Conservation (phyloP, 2,113 vertebrate genomes). For the Pseudopipra pipra region DNA sequence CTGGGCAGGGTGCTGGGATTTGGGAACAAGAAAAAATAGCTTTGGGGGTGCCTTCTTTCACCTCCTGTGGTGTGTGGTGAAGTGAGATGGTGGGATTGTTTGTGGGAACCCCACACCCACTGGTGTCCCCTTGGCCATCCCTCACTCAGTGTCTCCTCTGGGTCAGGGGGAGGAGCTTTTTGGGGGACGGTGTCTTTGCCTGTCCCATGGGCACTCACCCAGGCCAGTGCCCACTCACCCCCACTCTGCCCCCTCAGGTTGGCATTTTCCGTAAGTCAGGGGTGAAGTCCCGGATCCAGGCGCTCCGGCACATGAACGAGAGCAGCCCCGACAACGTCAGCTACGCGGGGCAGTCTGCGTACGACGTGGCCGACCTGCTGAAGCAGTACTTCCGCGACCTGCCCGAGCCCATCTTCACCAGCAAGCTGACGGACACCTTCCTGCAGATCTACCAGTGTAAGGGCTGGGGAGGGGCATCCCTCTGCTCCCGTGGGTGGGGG, state of each 20-base stretch:
- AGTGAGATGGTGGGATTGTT: not conserved
- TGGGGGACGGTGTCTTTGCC: not conserved
- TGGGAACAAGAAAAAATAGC: not conserved
- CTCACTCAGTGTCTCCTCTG: not conserved
- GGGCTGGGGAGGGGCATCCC: not conserved
- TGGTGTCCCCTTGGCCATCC: not conserved
- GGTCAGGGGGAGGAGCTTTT: not conserved
- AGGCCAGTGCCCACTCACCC: rapidly evolving
- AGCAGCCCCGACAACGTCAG: conserved; percentile 78
- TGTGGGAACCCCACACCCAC: not conserved
- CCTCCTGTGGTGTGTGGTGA: rapidly evolving
- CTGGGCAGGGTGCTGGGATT: rapidly evolving
- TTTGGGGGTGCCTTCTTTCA: not conserved
- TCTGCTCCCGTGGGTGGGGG: not conserved
- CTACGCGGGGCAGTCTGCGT: conserved; percentile 84
- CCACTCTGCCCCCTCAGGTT: conserved; percentile 62
- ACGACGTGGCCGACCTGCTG: conserved; percentile 86
- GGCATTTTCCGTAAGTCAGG: conserved; percentile 88
- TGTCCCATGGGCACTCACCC: not conserved
- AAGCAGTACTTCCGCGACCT: conserved; percentile 89
- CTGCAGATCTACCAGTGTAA: conserved; percentile 88
- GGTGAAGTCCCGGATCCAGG: conserved; percentile 87
- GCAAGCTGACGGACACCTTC: conserved; percentile 86
- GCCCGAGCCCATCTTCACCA: conserved; percentile 86
- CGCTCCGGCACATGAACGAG: conserved; percentile 82